Percentiles rank a stretch among this genome's conserved stretches.
Conservation (phyloP, 2,888 invertebrate genomes). For the Congeria kusceri region DNA sequence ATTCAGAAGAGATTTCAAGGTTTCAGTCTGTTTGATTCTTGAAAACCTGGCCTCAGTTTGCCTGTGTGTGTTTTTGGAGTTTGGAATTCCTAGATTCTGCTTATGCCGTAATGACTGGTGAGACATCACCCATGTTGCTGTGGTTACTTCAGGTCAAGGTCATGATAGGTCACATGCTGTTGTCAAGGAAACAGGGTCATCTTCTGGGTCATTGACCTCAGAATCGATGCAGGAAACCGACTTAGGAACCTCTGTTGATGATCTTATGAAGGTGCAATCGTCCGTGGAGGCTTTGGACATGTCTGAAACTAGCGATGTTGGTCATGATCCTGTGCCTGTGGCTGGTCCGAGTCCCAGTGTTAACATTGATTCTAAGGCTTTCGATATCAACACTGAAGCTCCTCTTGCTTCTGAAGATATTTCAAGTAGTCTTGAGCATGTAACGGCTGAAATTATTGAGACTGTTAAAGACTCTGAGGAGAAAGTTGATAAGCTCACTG, state of each 20-base stretch:
- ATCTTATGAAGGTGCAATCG: constrained; percentile 26
- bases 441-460: background rate
- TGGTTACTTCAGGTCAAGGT: constrained; percentile 28
- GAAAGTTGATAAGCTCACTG: constrained; percentile 41
- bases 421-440: background rate
- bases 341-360: background rate
- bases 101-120: too few species aligned
- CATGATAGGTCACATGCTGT: constrained; percentile 12
- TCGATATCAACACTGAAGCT: constrained; percentile 6
- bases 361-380: background rate
- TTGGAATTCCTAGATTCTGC: too few species aligned
- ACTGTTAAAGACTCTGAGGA: background rate
- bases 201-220: constrained; percentile 4
- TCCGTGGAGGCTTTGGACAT: background rate
- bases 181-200: constrained; percentile 2
- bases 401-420: constrained; percentile 5
- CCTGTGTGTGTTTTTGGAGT: too few species aligned
- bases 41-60: too few species aligned
- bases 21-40: too few species aligned
- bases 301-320: background rate
- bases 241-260: constrained; percentile 35
- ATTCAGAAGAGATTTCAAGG: too few species aligned
- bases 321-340: background rate
- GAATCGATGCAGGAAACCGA: background rate
- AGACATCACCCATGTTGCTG: background rate